Conservation (phyloP, 1,140 invertebrate species). For the Trachelipus rathkii region DNA sequence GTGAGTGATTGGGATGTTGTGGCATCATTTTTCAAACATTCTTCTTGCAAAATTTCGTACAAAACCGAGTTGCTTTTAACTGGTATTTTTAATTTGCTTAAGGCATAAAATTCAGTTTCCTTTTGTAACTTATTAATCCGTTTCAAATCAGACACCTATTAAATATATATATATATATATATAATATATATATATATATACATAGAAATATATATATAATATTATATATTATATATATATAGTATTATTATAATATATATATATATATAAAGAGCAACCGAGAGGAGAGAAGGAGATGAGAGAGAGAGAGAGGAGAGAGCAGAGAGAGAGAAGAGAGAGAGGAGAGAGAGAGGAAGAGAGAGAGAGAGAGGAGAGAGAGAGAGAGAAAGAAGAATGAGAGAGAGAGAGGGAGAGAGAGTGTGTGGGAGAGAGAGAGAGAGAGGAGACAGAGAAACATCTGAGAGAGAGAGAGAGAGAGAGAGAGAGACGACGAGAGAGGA, state of each 20-base stretch:
- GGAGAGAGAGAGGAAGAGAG: no score
- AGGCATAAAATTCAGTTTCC: not conserved
- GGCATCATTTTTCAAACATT: not conserved
- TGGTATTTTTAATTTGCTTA: not conserved
- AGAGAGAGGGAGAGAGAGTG: no score
- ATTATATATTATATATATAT: not conserved
- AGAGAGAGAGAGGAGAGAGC: no score
- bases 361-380: no score
- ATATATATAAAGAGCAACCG: no score
- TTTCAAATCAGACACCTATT: not conserved
- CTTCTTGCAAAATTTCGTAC: not conserved
- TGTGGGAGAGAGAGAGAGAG: no score
- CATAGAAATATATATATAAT: not conserved
- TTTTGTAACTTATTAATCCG: not conserved
- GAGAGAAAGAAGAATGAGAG: no score
- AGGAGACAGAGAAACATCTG: no score
- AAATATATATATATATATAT: not conserved
- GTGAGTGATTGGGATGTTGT: not conserved
- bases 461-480: no score
- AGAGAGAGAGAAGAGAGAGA: no score
- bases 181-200: conserved; percentile 2
- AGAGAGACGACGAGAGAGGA: no score
- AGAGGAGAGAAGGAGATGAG: no score
- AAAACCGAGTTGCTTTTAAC: not conserved
- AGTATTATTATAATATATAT: not conserved